These are phyloP conservation scores for Drosophila repleta DNA, from an alignment of 1,140 invertebrate species.

Conservation along the genomic window DNA sequence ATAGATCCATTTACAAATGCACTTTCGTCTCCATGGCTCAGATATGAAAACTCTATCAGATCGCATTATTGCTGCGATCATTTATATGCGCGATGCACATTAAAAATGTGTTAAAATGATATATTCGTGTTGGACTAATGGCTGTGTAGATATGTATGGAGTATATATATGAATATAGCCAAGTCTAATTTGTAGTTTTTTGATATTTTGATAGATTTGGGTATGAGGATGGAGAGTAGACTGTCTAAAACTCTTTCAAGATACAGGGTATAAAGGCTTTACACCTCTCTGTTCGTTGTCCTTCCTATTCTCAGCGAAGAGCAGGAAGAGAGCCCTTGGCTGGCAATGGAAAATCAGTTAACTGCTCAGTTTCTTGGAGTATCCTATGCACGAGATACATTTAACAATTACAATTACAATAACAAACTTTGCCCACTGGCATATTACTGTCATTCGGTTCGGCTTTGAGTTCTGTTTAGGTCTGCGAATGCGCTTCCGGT, in stretches of 20 bases:
- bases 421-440: conserved; percentile 6
- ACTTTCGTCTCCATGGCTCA: conserved; percentile 21
- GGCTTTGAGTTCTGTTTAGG: conserved; percentile 59
- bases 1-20: conserved; percentile 37
- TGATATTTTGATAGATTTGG: too few species aligned
- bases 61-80: neutral
- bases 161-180: neutral
- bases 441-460: conserved; percentile 54
- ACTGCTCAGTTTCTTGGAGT: too few species aligned
- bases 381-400: neutral
- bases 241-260: too few species aligned
- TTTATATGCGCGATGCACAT: conserved; percentile 3
- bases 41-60: conserved; percentile 4
- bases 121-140: neutral
- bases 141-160: neutral
- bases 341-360: too few species aligned
- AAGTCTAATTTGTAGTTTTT: neutral
- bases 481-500: conserved; percentile 72
- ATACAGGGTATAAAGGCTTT: conserved; percentile 38
- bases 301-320: too few species aligned
- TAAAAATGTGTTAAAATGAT: conserved; percentile 10
- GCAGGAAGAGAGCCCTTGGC: too few species aligned
- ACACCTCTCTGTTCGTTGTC: too few species aligned
- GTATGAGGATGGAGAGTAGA: too few species aligned
- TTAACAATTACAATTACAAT: neutral